Percentiles rank a stretch among this genome's conserved stretches.
Evolutionary conservation across 2,113 vertebrate genomes (phyloP).

Genomic region (Epinephelus cyanopodus): DNA sequence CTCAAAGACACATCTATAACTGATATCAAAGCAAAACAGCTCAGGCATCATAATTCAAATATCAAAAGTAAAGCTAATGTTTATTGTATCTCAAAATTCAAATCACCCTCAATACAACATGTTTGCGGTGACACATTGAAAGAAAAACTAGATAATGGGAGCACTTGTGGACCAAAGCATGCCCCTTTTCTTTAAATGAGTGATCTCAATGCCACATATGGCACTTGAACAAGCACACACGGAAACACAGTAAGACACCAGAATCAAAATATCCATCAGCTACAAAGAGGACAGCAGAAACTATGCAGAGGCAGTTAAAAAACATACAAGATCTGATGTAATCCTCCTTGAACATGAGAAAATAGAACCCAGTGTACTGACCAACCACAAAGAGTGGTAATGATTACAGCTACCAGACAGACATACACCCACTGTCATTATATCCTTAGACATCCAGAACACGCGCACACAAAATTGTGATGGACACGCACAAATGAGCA

Average conservation of each 20-base stretch:
- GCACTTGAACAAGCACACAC: background rate
- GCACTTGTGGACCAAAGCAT: background rate
- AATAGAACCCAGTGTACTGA: constrained; percentile 37
- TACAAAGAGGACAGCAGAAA: constrained; percentile 20
- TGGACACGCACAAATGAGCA: constrained; percentile 22
- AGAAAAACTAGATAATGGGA: background rate
- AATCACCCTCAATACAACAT: background rate
- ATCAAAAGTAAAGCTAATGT: background rate
- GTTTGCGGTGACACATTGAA: background rate
- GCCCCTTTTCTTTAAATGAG: background rate
- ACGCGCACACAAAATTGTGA: constrained; percentile 31
- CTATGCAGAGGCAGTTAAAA: constrained; percentile 5
- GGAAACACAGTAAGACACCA: background rate
- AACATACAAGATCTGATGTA: constrained; percentile 49
- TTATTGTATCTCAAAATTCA: background rate
- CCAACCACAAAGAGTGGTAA: constrained; percentile 15
- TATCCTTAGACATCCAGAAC: constrained; percentile 42
- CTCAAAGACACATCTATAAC: background rate
- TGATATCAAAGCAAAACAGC: background rate
- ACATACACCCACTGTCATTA: constrained; percentile 54
- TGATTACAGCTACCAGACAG: constrained; percentile 51
- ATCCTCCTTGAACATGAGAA: constrained; percentile 30
- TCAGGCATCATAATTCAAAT: background rate
- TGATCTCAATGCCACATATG: background rate
- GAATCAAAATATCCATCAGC: background rate